Evolutionary conservation across 2,113 vertebrate genomes (phyloP).

Genomic region (Hystrix brachyura): DNA sequence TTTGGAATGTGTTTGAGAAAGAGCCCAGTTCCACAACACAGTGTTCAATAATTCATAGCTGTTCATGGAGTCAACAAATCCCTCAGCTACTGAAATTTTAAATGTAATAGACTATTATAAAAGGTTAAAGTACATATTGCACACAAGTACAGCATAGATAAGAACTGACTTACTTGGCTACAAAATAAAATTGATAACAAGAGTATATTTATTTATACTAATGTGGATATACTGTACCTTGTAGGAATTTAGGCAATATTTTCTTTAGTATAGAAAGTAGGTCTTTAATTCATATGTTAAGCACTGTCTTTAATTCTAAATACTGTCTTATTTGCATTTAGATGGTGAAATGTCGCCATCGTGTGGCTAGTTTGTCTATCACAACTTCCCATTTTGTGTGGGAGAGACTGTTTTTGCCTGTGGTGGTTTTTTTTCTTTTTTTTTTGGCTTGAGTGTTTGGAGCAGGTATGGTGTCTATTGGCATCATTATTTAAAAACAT

Average conservation of each 20-base stretch:
- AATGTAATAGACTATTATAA: background rate
- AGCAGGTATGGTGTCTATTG: background rate
- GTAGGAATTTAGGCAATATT: background rate
- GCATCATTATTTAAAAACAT: background rate
- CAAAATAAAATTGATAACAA: background rate
- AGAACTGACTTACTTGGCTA: background rate
- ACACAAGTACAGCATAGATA: background rate
- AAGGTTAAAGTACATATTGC: background rate
- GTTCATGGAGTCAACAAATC: background rate
- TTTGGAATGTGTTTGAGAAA: background rate
- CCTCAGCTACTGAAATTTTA: background rate
- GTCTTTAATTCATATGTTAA: background rate
- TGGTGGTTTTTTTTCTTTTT: background rate
- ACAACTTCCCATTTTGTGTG: constrained; percentile 43
- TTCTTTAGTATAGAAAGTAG: background rate
- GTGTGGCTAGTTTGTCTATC: constrained; percentile 70
- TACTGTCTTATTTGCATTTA: constrained; percentile 61
- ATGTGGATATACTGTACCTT: background rate
- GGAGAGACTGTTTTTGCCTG: background rate
- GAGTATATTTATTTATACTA: background rate
- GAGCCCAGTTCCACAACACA: background rate
- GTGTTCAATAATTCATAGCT: background rate
- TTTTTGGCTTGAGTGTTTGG: background rate
- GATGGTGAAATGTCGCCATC: constrained; percentile 84
- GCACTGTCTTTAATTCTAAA: constrained; percentile 14